A percentile compares a stretch with the other conserved stretches of the same genome.
Conservation (phyloP, 2,888 invertebrate species). For the Choreutis nemorana region DNA sequence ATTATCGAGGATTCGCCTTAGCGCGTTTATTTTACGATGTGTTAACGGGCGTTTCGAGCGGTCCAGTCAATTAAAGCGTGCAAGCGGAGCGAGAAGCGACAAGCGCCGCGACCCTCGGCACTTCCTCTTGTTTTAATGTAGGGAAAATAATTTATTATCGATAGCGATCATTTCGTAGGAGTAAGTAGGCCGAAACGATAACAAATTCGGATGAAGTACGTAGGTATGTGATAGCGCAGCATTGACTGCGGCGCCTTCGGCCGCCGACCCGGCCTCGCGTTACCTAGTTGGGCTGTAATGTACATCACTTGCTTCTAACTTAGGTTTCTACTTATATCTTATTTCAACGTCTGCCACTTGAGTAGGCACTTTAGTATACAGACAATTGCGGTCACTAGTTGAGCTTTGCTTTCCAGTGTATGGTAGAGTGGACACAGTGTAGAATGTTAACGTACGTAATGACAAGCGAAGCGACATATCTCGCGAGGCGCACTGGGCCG, state of each 20-base stretch:
- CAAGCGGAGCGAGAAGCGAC: conserved; percentile 23
- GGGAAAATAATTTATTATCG: conserved; percentile 62
- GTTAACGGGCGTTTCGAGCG: conserved; percentile 19
- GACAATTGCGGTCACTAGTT: no score
- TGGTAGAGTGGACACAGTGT: no score
- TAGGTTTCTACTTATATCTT: no score
- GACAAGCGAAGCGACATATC: conserved; percentile 36
- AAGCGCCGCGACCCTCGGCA: conserved; percentile 19
- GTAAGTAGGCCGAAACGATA: conserved; percentile 62
- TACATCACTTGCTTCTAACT: no score
- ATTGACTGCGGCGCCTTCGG: conserved; percentile 25
- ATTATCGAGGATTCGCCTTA: conserved; percentile 50
- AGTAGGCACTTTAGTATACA: no score
- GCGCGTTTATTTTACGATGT: conserved; percentile 39
- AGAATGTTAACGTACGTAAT: neutral
- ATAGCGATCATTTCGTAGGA: conserved; percentile 63
- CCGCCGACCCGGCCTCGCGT: conserved; percentile 31
- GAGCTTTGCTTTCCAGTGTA: no score
- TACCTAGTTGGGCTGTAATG: neutral
- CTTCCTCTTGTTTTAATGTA: conserved; percentile 59
- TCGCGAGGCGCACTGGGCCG: conserved; percentile 39
- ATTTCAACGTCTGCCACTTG: no score
- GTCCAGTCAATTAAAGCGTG: conserved; percentile 61
- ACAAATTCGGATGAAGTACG: conserved; percentile 61
- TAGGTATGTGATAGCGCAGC: conserved; percentile 57